Evolutionary conservation across 2,888 invertebrate species (phyloP).

Genomic region (Carpatolechia fugitivella): DNA sequence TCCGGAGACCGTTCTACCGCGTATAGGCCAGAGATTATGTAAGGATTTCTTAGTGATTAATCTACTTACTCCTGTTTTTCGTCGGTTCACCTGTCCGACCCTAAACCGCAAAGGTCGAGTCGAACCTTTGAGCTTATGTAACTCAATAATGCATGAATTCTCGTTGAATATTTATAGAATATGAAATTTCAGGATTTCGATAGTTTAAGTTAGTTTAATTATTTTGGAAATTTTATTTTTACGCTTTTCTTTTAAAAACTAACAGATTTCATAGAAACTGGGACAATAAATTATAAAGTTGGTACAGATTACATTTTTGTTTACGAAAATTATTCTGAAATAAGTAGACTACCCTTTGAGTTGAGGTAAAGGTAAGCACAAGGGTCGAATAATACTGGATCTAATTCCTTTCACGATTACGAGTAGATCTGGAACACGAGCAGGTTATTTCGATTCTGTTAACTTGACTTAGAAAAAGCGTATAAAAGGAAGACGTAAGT

Average conservation of each 20-base stretch:
- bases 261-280: too few species aligned
- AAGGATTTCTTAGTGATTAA: constrained; percentile 36
- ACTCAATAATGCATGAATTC: constrained; percentile 1
- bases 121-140: constrained; percentile 3
- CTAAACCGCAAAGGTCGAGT: constrained; percentile 5
- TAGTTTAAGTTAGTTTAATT: too few species aligned
- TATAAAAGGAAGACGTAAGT: too few species aligned
- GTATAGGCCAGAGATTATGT: constrained; percentile 44
- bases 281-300: too few species aligned
- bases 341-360: too few species aligned
- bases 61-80: constrained; percentile 30
- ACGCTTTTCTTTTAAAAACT: too few species aligned
- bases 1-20: constrained; percentile 17
- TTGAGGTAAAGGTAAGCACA: not conserved
- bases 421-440: not conserved
- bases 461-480: not conserved
- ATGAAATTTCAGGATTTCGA: not conserved
- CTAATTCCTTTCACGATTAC: not conserved
- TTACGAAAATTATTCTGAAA: not conserved
- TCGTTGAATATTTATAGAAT: constrained; percentile 3
- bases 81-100: constrained; percentile 5
- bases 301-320: not conserved
- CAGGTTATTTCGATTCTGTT: not conserved
- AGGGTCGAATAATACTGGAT: not conserved
- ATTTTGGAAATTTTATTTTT: too few species aligned